Conservation (phyloP, 2,113 vertebrate genomes). For the Bos taurus region ARS-UCD2.0 NC_037332.1:20551001-20551500, state of each 20-base stretch:
- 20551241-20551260: not conserved
- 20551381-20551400: not conserved
- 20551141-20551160: not conserved
- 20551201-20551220: not conserved
- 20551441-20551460: not conserved
- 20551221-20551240: not conserved
- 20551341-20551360: not conserved
- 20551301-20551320: not conserved
- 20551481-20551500: not conserved
- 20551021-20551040: not conserved
- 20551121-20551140: not conserved
- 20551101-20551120: not conserved
- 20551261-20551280: not conserved
- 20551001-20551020: not conserved
- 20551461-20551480: not conserved
- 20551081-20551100: not conserved
- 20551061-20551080: not conserved
- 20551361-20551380: not conserved
- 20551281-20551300: not conserved
- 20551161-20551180: not conserved
- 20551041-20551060: not conserved
- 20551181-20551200: not conserved
- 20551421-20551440: not conserved
- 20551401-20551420: not conserved
- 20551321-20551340: not conserved